Percentiles rank a stretch among this genome's conserved stretches.
These are phyloP conservation scores for Hypselothyrea guttata DNA, from an alignment of 2,888 invertebrate species.

Conservation along the genomic window DNA sequence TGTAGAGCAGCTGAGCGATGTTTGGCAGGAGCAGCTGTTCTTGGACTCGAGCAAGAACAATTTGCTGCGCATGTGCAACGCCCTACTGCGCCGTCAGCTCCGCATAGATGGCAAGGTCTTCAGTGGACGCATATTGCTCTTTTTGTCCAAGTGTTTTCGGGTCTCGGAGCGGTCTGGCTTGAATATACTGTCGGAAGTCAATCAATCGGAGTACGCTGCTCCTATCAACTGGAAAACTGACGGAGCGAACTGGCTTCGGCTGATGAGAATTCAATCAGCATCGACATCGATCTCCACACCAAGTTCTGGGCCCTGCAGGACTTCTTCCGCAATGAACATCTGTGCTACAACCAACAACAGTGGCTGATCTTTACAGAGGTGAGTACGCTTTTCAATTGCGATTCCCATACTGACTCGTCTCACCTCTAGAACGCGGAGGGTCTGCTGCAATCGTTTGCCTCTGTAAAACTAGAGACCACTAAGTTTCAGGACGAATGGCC, in stretches of 20 bases:
- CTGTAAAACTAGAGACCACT: constrained; percentile 90
- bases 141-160: constrained; percentile 98
- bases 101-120: constrained; percentile 98
- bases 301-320: constrained; percentile 99
- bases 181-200: constrained; percentile 99
- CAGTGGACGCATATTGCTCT: constrained; percentile 97
- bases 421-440: constrained; percentile 91
- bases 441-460: constrained; percentile 94
- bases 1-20: constrained; percentile 93
- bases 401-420: background rate
- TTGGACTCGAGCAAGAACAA: constrained; percentile 97
- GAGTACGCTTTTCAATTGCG: no score
- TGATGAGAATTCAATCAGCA: constrained; percentile 87
- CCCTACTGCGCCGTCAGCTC: constrained; percentile 93
- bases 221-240: constrained; percentile 96
- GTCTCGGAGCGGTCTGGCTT: constrained; percentile 98
- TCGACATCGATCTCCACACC: constrained; percentile 97
- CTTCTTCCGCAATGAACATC: constrained; percentile 96
- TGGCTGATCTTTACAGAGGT: constrained; percentile 97
- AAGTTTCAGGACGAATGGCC: constrained; percentile 67
- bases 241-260: constrained; percentile 84
- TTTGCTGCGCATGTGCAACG: constrained; percentile 97
- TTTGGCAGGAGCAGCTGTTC: constrained; percentile 96
- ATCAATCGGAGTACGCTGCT: no score
- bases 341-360: constrained; percentile 93